phyloP scores from a whole-genome alignment of 2,113 vertebrate species.

The Catagonus wagneri region DNA sequence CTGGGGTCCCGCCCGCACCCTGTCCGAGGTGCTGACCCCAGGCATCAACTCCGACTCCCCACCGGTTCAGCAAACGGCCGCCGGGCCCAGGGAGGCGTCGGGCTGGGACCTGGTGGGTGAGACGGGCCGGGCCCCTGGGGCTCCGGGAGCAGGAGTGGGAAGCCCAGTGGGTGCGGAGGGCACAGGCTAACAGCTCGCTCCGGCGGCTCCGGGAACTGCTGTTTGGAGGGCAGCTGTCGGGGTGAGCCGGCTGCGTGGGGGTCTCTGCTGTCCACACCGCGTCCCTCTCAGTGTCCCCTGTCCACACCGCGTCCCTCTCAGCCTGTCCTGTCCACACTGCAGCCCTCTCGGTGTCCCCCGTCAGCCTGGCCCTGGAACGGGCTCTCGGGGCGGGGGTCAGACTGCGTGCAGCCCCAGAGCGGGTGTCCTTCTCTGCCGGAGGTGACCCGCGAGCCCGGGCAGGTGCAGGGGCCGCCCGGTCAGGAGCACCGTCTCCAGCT shows the following conservation, averaged over 20 bases:
- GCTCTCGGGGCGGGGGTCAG: neutral
- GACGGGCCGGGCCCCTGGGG: rapidly evolving
- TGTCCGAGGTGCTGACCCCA: neutral
- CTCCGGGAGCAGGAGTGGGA: neutral
- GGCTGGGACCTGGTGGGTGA: neutral
- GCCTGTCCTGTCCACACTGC: neutral
- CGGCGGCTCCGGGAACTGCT: rapidly evolving
- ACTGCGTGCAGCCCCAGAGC: neutral
- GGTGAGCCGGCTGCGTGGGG: rapidly evolving
- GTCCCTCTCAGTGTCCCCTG: neutral
- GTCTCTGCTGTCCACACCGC: neutral
- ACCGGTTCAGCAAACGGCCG: neutral
- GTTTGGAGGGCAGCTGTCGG: too few species aligned
- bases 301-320: too few species aligned
- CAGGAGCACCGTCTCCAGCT: neutral
- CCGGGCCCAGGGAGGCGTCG: rapidly evolving
- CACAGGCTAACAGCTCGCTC: rapidly evolving
- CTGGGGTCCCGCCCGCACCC: neutral
- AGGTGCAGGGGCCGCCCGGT: neutral
- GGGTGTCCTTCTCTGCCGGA: neutral
- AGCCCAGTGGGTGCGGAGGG: rapidly evolving
- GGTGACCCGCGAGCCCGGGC: neutral
- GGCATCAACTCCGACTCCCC: rapidly evolving
- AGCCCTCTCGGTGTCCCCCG: neutral
- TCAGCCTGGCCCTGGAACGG: neutral